Conservation (phyloP, 2,797 vertebrate genomes). For the Threskiornis aethiopicus region DNA sequence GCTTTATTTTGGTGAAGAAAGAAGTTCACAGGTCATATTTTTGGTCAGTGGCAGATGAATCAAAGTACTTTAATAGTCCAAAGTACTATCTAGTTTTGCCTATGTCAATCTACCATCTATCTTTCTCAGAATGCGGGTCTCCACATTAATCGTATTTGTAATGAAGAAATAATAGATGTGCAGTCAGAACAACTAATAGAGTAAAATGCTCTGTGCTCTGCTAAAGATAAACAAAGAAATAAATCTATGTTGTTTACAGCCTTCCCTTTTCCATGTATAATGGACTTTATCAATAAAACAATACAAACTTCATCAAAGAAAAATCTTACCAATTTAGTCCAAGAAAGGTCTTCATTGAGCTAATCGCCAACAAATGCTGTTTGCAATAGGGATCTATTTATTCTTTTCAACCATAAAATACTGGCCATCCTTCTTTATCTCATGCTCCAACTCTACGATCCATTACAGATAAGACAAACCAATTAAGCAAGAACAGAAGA, state of each 20-base stretch:
- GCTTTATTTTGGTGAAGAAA: background rate
- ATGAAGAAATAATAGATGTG: constrained; percentile 53
- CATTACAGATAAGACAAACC: constrained; percentile 17
- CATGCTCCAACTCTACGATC: background rate
- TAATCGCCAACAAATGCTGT: constrained; percentile 50
- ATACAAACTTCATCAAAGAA: constrained; percentile 63
- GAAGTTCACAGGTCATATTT: background rate
- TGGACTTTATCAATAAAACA: constrained; percentile 67
- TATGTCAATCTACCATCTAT: background rate
- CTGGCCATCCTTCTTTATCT: constrained; percentile 30
- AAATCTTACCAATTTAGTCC: constrained; percentile 57
- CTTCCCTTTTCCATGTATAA: constrained; percentile 38
- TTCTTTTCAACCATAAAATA: background rate
- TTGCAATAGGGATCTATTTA: constrained; percentile 51
- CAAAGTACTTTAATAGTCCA: background rate
- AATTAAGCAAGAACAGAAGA: background rate
- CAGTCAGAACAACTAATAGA: constrained; percentile 49
- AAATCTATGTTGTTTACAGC: constrained; percentile 47
- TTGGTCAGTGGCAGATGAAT: background rate
- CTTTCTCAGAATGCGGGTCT: background rate
- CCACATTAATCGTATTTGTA: background rate
- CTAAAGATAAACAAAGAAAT: constrained; percentile 63
- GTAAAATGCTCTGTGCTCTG: constrained; percentile 27
- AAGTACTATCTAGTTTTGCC: background rate
- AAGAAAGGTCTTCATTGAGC: constrained; percentile 47